Evolutionary conservation across 2,113 vertebrate species (phyloP), one percentile per base, ranked within the genome.

Genomic region (Xiphias gladius): DNA sequence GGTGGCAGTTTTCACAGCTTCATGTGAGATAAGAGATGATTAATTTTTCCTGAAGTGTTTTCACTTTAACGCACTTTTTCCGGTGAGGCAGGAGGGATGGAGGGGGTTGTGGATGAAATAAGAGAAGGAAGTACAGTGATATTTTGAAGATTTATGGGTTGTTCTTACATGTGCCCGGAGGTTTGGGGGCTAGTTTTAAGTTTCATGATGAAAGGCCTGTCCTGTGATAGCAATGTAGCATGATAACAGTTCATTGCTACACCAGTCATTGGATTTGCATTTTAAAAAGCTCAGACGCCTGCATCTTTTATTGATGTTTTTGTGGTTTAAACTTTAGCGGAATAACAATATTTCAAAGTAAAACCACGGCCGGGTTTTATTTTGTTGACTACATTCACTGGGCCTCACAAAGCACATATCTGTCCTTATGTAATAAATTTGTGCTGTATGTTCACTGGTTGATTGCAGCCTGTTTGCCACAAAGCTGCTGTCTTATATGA

Each of bases 1-100:
- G 90, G 87, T 88, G 86, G 79, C 80, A 64, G 77, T 78, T 91
- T 91, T 89, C 83, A 77, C 80, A 73, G 62, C 58, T 89, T 73
- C 20, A n/a, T 88, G 74, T 67, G 17, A 61, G 73, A 84, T 68
- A 14, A 63, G 59, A 50, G 10, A 69, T 77, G 57, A 84, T 82
- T 26, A 2, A 58, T 81, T 61, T 70, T 37, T 71, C 64, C 48
- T 55, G 43, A 62, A 76, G 78, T 26, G 30, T 72, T 74, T 43
- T 52, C 39, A 3, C 76, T 55, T 65, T 83, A 62, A 48, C 0
- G 28, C 19, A 61, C 19, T 37, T 35, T n/a, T 6, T 35, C 32
- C 26, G 3, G n/a, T 50, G 37, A 54, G 24, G 32, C 55, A 41
- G 24, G 26, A 62, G 24, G 20, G 16, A 16, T 9, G 14, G 9